Conservation (phyloP, 2,113 vertebrate genomes). For the Mystacornis crossleyi region DNA sequence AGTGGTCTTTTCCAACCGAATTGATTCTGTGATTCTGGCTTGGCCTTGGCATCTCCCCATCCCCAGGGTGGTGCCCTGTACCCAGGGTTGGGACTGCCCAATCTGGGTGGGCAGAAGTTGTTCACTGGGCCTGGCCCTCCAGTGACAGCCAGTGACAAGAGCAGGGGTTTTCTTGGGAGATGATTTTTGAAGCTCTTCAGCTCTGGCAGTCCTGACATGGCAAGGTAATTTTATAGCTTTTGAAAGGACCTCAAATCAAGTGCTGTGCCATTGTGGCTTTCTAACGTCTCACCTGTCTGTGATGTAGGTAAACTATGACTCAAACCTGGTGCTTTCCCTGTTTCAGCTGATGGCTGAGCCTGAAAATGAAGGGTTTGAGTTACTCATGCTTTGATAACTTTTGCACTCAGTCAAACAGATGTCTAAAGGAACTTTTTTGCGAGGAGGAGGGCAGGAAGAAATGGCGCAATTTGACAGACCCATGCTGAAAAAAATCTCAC, state of each 20-base stretch:
- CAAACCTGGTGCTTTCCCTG: not conserved
- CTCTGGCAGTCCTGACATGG: rapidly evolving
- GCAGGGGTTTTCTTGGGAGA: not conserved
- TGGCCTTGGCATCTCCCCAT: not conserved
- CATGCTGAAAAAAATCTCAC: not conserved
- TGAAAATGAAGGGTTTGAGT: not conserved
- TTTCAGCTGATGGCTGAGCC: not conserved
- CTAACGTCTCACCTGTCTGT: rapidly evolving
- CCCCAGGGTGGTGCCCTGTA: not conserved
- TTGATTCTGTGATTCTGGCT: not conserved
- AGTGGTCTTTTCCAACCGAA: rapidly evolving
- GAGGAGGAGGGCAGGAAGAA: not conserved
- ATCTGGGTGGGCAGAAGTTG: rapidly evolving
- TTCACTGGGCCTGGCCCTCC: not conserved
- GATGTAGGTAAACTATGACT: not conserved
- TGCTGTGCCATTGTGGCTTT: rapidly evolving
- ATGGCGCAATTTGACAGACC: not conserved
- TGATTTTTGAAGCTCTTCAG: not conserved
- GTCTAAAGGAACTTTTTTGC: not conserved
- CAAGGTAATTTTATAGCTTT: not conserved
- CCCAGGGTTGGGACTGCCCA: not conserved
- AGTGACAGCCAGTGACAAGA: not conserved
- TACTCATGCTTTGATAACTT: not conserved
- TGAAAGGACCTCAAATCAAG: not conserved
- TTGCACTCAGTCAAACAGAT: not conserved